Evolutionary conservation across 2,888 invertebrate species (phyloP).

Genomic region (Eupeodes luniger): DNA sequence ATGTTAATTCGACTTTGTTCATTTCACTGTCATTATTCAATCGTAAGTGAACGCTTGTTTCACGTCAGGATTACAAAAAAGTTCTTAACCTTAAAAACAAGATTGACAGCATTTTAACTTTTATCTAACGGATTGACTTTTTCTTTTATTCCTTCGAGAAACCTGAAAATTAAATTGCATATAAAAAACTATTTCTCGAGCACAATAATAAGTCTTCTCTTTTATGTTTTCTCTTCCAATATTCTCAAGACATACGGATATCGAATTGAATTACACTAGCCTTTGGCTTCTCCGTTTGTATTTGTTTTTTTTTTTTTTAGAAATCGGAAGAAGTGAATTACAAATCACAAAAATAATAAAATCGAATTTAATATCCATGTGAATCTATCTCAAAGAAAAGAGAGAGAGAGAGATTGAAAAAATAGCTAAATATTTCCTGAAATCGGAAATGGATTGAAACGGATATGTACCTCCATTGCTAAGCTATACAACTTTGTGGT

Average conservation of each 20-base stretch:
- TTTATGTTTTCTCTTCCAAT: not conserved
- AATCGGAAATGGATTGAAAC: not conserved
- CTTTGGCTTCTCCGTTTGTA: not conserved
- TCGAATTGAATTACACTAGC: conserved; percentile 6
- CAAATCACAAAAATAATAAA: conserved; percentile 34
- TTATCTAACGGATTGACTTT: not conserved
- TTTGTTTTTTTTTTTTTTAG: not conserved
- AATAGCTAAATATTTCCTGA: not conserved
- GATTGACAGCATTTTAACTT: not conserved
- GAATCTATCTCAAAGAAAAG: not conserved
- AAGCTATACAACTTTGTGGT: not conserved
- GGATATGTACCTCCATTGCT: not conserved
- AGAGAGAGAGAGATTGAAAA: not conserved
- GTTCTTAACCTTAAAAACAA: not conserved
- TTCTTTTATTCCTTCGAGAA: not conserved
- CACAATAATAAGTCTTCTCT: not conserved
- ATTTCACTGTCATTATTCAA: no score
- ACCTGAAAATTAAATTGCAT: conserved; percentile 25
- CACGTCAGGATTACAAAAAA: not conserved
- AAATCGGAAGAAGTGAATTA: conserved; percentile 19
- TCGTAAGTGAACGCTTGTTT: no score
- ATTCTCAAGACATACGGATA: not conserved
- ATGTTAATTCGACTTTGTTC: no score
- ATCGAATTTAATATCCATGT: conserved; percentile 25
- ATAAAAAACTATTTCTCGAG: not conserved